These are phyloP conservation scores for Myanophis thanlyinensis DNA, from an alignment of 2,113 vertebrate genomes.

Conservation along the genomic window DNA sequence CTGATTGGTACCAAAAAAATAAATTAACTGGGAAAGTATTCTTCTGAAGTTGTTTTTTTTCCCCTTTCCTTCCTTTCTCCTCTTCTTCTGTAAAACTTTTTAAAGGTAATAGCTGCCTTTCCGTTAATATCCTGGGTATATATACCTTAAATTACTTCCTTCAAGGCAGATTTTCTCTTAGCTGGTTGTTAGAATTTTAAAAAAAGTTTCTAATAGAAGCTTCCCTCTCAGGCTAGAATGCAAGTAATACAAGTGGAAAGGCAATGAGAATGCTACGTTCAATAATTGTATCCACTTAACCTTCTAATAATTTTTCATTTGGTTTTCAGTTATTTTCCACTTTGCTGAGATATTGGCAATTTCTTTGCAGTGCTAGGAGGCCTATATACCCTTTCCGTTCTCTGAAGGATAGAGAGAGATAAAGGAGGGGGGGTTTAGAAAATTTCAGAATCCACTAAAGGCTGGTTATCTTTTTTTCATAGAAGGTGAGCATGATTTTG, in stretches of 20 bases:
- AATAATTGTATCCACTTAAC: slow-evolving; percentile 15
- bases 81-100: neutral
- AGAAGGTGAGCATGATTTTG: neutral
- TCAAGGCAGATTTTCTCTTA: slow-evolving; percentile 34
- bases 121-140: slow-evolving; percentile 36
- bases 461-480: neutral
- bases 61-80: neutral
- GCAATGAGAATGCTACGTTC: slow-evolving; percentile 23
- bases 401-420: neutral
- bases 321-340: slow-evolving; percentile 25
- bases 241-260: slow-evolving; percentile 40
- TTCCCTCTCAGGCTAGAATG: slow-evolving; percentile 14
- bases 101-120: neutral
- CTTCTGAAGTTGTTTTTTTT: neutral
- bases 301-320: slow-evolving; percentile 30
- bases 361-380: slow-evolving; percentile 9
- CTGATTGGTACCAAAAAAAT: neutral
- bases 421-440: too few relatives aligned
- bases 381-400: neutral
- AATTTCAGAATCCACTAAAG: slow-evolving; percentile 18
- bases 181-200: slow-evolving; percentile 41
- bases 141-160: slow-evolving; percentile 46
- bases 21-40: neutral
- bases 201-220: slow-evolving; percentile 50
- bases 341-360: slow-evolving; percentile 19